These are phyloP conservation scores for Tangara arthus DNA, from an alignment of 2,797 vertebrate genomes.

Conservation along the genomic window DNA sequence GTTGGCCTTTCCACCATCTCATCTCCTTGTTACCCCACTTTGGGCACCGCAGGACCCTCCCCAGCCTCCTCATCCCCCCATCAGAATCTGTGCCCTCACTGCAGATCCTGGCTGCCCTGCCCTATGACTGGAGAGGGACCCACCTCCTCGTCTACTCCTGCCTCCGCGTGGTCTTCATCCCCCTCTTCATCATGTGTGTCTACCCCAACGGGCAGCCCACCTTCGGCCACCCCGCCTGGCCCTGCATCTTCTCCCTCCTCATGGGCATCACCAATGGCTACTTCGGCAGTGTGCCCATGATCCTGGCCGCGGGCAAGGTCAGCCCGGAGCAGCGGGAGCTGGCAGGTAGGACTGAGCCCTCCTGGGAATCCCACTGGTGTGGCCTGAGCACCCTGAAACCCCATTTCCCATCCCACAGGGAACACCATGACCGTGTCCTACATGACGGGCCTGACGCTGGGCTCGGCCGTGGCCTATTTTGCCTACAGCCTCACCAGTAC, in stretches of 20 bases:
- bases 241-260: constrained; percentile 94
- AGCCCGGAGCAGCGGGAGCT: constrained; percentile 91
- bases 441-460: constrained; percentile 92
- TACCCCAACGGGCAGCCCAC: constrained; percentile 85
- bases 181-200: constrained; percentile 95
- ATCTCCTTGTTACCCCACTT: not conserved
- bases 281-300: constrained; percentile 97
- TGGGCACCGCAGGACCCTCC: accelerated
- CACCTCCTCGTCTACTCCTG: constrained; percentile 92
- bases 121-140: constrained; percentile 89
- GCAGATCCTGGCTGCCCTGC: constrained; percentile 94
- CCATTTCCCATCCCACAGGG: constrained; percentile 68
- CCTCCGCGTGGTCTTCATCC: constrained; percentile 91
- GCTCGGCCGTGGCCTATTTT: constrained; percentile 91
- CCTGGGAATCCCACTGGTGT: accelerated
- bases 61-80: accelerated
- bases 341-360: constrained; percentile 80
- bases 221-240: constrained; percentile 93
- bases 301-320: constrained; percentile 92
- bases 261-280: constrained; percentile 98
- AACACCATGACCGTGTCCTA: constrained; percentile 99
- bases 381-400: not conserved
- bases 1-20: not conserved
- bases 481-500: constrained; percentile 89
- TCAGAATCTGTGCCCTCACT: accelerated